Conservation (phyloP, 1,140 invertebrate species). For the Drosophila pachea region DNA sequence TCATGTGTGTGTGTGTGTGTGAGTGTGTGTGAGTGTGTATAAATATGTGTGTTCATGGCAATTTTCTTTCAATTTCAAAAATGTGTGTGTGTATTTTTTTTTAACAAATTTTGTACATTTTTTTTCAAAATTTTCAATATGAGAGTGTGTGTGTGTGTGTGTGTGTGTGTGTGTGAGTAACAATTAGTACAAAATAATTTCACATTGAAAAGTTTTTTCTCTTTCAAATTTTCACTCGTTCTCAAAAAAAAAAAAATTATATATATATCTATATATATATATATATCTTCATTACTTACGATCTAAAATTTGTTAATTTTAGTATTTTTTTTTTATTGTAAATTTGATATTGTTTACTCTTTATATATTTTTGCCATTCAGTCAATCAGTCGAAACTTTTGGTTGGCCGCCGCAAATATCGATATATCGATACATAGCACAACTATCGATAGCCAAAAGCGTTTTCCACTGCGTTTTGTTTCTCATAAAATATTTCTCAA, state of each 20-base stretch:
- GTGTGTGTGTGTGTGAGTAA: conserved; percentile 59
- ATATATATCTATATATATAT: conserved; percentile 16
- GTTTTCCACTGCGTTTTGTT: conserved; percentile 73
- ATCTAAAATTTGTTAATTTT: conserved; percentile 41
- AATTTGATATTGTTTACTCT: conserved; percentile 1
- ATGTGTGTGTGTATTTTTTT: conserved; percentile 58
- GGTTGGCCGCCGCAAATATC: conserved; percentile 48
- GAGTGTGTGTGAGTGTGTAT: conserved; percentile 43
- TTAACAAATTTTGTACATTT: conserved; percentile 17
- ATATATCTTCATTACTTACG: conserved; percentile 39
- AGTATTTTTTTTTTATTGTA: conserved; percentile 47
- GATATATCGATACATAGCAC: conserved; percentile 23
- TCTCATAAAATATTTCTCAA: conserved; percentile 61
- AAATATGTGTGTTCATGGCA: conserved; percentile 71
- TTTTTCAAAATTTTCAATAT: conserved; percentile 26
- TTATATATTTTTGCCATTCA: conserved; percentile 77
- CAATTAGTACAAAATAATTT: conserved; percentile 75
- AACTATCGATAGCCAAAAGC: conserved; percentile 49
- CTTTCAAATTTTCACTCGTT: conserved; percentile 35
- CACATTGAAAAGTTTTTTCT: conserved; percentile 54
- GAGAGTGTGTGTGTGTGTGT: conserved; percentile 29
- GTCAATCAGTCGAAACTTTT: conserved; percentile 79
- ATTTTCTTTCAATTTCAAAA: conserved; percentile 49
- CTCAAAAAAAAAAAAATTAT: conserved; percentile 48
- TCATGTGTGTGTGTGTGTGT: conserved; percentile 22